Evolutionary conservation across 1,140 invertebrate species (phyloP).

Genomic region (Zaprionus africanus): DNA sequence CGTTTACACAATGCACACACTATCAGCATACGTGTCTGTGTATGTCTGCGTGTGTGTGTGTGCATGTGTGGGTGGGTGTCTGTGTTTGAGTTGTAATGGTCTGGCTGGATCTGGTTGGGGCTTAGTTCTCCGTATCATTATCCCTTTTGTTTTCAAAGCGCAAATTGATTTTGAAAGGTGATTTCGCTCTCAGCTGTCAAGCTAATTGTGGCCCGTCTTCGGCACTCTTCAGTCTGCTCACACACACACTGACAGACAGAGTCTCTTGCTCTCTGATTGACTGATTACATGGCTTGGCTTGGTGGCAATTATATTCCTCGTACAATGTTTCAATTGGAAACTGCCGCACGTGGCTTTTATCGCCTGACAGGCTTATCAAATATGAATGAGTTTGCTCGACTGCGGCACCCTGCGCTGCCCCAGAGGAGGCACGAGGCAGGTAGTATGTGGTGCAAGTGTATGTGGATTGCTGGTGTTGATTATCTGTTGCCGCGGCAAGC

Average conservation of each 20-base stretch:
- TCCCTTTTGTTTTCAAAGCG: slow-evolving; percentile 55
- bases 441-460: not conserved
- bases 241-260: not conserved
- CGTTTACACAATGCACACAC: slow-evolving; percentile 17
- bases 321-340: slow-evolving; percentile 31
- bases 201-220: slow-evolving; percentile 30
- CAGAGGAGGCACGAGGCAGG: not conserved
- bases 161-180: slow-evolving; percentile 65
- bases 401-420: not conserved
- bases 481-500: slow-evolving; percentile 16
- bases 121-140: slow-evolving; percentile 58
- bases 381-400: slow-evolving; percentile 46
- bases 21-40: slow-evolving; percentile 1
- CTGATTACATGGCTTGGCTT: slow-evolving; percentile 21
- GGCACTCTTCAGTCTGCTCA: slow-evolving; percentile 11
- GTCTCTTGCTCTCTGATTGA: slow-evolving; percentile 19
- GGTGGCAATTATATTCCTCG: slow-evolving; percentile 24
- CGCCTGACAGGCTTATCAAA: slow-evolving; percentile 41
- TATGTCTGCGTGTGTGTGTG: slow-evolving; percentile 13
- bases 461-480: slow-evolving; percentile 16
- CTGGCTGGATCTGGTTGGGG: slow-evolving; percentile 10
- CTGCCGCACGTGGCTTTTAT: slow-evolving; percentile 26
- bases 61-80: slow-evolving; percentile 14
- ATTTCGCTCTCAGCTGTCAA: slow-evolving; percentile 43
- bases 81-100: slow-evolving; percentile 17